Conservation (phyloP, 2,797 vertebrate species). For the Onychomys leucogaster region DNA sequence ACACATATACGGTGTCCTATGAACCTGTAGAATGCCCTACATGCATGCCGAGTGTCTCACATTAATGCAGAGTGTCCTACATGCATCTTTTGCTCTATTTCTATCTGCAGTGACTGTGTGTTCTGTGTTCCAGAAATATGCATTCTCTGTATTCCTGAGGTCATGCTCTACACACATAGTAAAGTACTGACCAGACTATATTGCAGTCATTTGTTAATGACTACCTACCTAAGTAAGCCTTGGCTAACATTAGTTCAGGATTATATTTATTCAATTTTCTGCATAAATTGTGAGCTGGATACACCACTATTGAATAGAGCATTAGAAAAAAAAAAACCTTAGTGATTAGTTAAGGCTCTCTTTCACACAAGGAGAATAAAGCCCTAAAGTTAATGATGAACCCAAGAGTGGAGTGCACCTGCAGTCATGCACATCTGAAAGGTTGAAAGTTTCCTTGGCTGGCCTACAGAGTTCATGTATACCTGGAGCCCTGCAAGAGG, state of each 20-base stretch:
- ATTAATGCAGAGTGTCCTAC: neutral
- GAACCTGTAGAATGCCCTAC: neutral
- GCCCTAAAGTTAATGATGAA: neutral
- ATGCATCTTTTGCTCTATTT: neutral
- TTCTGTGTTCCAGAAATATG: neutral
- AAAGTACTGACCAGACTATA: neutral
- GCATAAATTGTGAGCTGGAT: accelerated
- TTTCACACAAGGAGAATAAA: neutral
- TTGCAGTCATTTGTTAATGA: neutral
- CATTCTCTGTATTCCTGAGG: neutral
- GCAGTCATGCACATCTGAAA: accelerated
- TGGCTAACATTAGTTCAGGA: neutral
- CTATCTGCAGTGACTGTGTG: neutral
- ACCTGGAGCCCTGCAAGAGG: neutral
- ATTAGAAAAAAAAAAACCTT: too few species aligned
- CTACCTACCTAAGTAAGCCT: neutral
- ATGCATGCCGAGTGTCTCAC: neutral
- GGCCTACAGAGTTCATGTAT: accelerated
- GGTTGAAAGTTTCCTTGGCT: neutral
- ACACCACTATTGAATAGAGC: neutral
- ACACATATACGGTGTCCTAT: neutral
- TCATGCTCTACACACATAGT: too few species aligned
- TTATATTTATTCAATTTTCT: neutral
- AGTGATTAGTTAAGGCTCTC: neutral
- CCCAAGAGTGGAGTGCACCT: neutral